Evolutionary conservation across 2,797 vertebrate species (phyloP).

Genomic region (Peromyscus attwateri): DNA sequence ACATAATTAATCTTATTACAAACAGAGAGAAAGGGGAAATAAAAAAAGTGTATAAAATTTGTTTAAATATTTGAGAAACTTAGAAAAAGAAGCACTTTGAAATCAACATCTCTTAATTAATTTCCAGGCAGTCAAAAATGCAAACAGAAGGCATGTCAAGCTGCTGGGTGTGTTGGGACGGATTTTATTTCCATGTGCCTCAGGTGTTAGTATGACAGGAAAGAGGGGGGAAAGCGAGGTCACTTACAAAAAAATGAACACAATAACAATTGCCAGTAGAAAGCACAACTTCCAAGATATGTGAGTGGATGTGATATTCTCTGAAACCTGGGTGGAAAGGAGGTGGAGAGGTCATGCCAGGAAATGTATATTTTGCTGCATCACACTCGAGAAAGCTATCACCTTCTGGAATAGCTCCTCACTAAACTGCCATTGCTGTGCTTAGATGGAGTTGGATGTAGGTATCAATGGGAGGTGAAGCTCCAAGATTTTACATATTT

Average conservation of each 20-base stretch:
- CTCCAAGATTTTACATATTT: not conserved
- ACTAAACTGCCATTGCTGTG: slow-evolving; percentile 54
- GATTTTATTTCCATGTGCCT: slow-evolving; percentile 63
- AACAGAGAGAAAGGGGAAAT: slow-evolving; percentile 88
- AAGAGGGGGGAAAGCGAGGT: slow-evolving; percentile 50
- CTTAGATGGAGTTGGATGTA: slow-evolving; percentile 34
- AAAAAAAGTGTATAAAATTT: slow-evolving; percentile 81
- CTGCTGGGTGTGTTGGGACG: slow-evolving; percentile 18
- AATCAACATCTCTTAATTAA: slow-evolving; percentile 90
- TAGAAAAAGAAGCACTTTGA: slow-evolving; percentile 82
- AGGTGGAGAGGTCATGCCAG: not conserved
- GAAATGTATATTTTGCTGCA: not conserved
- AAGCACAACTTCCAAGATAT: slow-evolving; percentile 65
- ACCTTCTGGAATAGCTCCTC: slow-evolving; percentile 26
- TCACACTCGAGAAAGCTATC: slow-evolving; percentile 44
- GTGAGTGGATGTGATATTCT: slow-evolving; percentile 65
- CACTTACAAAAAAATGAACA: slow-evolving; percentile 66
- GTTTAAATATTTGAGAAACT: slow-evolving; percentile 88
- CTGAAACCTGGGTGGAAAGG: slow-evolving; percentile 1
- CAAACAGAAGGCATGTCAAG: slow-evolving; percentile 62
- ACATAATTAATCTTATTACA: slow-evolving; percentile 94
- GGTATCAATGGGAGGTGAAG: not conserved
- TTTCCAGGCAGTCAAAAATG: slow-evolving; percentile 84
- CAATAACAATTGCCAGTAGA: slow-evolving; percentile 54
- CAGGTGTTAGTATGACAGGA: slow-evolving; percentile 45